Evolutionary conservation across 2,888 invertebrate species (phyloP).

Genomic region (Eristalis arbustorum): DNA sequence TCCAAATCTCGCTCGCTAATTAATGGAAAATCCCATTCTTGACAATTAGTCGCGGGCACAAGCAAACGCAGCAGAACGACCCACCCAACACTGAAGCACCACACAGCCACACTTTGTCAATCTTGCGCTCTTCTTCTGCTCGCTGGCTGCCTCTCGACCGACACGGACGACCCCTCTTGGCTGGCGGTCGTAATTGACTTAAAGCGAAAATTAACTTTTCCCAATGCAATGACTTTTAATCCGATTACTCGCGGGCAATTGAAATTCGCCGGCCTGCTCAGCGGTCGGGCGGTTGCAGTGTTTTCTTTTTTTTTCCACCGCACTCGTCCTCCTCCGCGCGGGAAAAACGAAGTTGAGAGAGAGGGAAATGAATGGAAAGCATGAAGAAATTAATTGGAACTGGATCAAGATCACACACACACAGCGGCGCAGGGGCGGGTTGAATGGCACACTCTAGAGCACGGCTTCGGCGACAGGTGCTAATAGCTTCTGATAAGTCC

Average conservation of each 20-base stretch:
- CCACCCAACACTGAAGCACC: constrained; percentile 7
- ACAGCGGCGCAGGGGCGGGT: neutral
- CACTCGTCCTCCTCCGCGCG: neutral
- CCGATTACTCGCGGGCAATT: constrained; percentile 67
- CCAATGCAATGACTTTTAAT: constrained; percentile 67
- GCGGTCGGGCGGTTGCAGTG: constrained; percentile 1
- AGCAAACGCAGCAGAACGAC: neutral
- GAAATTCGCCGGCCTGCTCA: constrained; percentile 45
- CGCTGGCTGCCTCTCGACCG: neutral
- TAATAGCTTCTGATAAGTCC: constrained; percentile 26
- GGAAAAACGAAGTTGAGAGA: neutral
- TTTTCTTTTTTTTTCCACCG: neutral
- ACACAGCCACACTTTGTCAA: constrained; percentile 19
- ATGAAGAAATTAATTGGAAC: constrained; percentile 62
- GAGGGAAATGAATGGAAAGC: constrained; percentile 15
- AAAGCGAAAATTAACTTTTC: constrained; percentile 67
- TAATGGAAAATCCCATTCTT: constrained; percentile 47
- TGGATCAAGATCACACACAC: constrained; percentile 59
- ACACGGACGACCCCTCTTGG: neutral
- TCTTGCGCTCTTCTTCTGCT: constrained; percentile 1
- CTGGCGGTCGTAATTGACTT: constrained; percentile 53
- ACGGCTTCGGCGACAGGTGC: constrained; percentile 49
- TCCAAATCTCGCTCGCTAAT: constrained; percentile 29
- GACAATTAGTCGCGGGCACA: constrained; percentile 38
- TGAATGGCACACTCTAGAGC: neutral